phyloP scores from a whole-genome alignment of 2,888 invertebrate genomes.

The Fabriciana adippe region DNA sequence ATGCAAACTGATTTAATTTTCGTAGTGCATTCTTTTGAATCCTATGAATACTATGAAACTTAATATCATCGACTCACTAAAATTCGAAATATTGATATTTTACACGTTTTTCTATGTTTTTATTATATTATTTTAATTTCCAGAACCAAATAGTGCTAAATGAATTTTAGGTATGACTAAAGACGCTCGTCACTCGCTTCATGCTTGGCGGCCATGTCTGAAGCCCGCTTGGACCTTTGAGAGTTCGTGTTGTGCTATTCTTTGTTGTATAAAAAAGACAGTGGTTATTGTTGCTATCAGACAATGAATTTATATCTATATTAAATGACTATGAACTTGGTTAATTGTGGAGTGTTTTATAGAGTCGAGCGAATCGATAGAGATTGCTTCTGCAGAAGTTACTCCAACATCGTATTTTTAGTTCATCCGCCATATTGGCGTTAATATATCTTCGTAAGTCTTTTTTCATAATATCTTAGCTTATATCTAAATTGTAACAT shows the following conservation, averaged over 20 bases:
- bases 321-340: slow-evolving; percentile 65
- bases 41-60: slow-evolving; percentile 59
- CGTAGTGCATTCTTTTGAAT: slow-evolving; percentile 48
- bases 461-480: slow-evolving; percentile 76
- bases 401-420: slow-evolving; percentile 81
- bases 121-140: slow-evolving; percentile 74
- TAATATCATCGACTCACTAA: slow-evolving; percentile 65
- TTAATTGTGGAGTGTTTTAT: slow-evolving; percentile 71
- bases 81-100: slow-evolving; percentile 66
- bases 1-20: slow-evolving; percentile 43
- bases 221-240: slow-evolving; percentile 76
- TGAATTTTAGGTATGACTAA: slow-evolving; percentile 62
- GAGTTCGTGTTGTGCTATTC: slow-evolving; percentile 81
- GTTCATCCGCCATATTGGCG: slow-evolving; percentile 88
- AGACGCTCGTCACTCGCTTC: slow-evolving; percentile 71
- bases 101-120: slow-evolving; percentile 62
- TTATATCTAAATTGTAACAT: slow-evolving; percentile 62
- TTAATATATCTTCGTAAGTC: slow-evolving; percentile 83
- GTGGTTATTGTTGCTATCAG: slow-evolving; percentile 67
- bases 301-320: slow-evolving; percentile 65
- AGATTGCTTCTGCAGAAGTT: slow-evolving; percentile 73
- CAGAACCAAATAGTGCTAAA: slow-evolving; percentile 60
- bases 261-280: slow-evolving; percentile 72
- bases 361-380: slow-evolving; percentile 68
- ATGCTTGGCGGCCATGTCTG: slow-evolving; percentile 81